These are phyloP conservation scores for Phrynosoma platyrhinos DNA, from an alignment of 2,113 vertebrate species.

Conservation along the genomic window DNA sequence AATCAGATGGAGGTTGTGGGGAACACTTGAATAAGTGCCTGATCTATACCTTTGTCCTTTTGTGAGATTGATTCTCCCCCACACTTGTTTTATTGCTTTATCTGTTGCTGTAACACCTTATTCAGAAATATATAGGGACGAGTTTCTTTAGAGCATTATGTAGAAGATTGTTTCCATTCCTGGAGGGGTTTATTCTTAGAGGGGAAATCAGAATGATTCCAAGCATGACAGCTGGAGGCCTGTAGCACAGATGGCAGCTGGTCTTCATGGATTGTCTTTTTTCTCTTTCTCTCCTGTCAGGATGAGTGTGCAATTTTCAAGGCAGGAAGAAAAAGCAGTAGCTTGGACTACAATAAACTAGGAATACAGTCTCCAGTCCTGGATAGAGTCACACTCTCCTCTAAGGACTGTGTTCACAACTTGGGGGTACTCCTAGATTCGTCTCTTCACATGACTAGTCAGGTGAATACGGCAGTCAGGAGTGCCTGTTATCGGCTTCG, in stretches of 20 bases:
- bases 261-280: slow-evolving; percentile 43
- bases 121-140: background rate
- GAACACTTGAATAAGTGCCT: background rate
- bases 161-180: background rate
- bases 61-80: background rate
- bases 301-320: slow-evolving; percentile 2
- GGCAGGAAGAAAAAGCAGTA: background rate
- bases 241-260: slow-evolving; percentile 25
- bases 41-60: background rate
- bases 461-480: too few species aligned
- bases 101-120: background rate
- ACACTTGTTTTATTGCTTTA: background rate
- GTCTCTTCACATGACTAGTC: too few species aligned
- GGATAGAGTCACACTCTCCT: too few species aligned
- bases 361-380: too few species aligned
- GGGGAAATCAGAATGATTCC: rapidly evolving
- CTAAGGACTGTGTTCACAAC: too few species aligned
- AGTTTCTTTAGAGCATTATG: slow-evolving; percentile 29
- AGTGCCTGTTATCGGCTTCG: too few species aligned
- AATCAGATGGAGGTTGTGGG: background rate
- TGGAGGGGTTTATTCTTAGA: background rate
- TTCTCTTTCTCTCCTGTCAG: slow-evolving; percentile 22
- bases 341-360: slow-evolving; percentile 29
- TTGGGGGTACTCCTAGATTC: too few species aligned
- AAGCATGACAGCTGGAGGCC: background rate